Evolutionary conservation across 2,797 vertebrate species (phyloP), one percentile per base, ranked within the genome.

Genomic region (Ctenochaetus hawaiiensis): DNA sequence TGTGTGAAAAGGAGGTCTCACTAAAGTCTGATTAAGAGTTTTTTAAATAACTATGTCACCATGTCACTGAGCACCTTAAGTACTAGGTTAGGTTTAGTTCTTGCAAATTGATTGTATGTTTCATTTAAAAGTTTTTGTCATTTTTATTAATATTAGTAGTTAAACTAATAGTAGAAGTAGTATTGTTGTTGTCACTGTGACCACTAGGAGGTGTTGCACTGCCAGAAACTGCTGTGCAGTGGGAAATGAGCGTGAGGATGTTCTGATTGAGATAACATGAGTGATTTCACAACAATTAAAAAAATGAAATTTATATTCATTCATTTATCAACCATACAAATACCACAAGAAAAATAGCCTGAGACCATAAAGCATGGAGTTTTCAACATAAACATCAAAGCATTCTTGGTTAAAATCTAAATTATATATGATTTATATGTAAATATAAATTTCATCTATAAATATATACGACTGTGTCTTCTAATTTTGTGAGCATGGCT

Each of bases 201-300:
- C 82, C 93, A 87, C 69, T 80, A 84, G 86, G 75, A 58, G 90
- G 84, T 10, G 89, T 80, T 81, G 77, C 53, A 67, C 41, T 1
- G 64, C 71, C 37, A 77, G 49, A 80, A 67, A 67, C 65, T 43
- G 18, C 37, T 54, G 23, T 30, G 65, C n/a, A 67, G 14, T 1
- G 3, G 13, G 44, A 16, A 16, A 16, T 16, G 12, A 45, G 44
- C 14, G 12, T 45, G 13, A 13, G 44, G 12, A 45, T 16, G 44
- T 45, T 16, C 44, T 45, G 44, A 45, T 34, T 1, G 30, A 34
- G 30, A 34, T 34, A 6, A 34, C 30, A 34, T 1, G 30, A 34
- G 30, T 0, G 30, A 45, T 41, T 41, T 45, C 12, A 14, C 17
- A 16, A 14, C 1, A 18, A 5, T 48, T 23, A 34, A 70, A 56